A percentile compares a stretch with the other conserved stretches of the same genome.
Conservation (phyloP, 2,888 invertebrate genomes). For the Patella pellucida region DNA sequence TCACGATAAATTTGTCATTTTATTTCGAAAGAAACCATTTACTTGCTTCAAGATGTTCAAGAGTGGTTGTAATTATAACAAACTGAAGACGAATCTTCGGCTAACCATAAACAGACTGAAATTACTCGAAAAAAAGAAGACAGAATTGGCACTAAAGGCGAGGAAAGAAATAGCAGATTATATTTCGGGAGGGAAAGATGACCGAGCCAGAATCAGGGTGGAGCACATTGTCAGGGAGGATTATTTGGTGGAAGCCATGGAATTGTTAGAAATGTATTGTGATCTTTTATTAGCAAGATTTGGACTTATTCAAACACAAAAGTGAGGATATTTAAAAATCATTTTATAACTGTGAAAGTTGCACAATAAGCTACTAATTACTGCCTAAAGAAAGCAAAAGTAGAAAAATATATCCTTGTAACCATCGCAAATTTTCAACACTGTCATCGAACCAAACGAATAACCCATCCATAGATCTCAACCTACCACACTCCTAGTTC, state of each 20-base stretch:
- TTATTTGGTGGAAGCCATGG: conserved; percentile 99
- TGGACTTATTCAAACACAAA: conserved; percentile 82
- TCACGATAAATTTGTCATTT: conserved; percentile 21
- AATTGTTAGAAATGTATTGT: conserved; percentile 99
- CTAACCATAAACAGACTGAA: conserved; percentile 94
- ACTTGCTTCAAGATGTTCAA: conserved; percentile 72
- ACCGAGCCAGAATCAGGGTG: conserved; percentile 92
- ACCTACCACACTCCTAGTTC: too few species aligned
- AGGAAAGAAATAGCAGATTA: conserved; percentile 98
- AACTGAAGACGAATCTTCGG: conserved; percentile 95
- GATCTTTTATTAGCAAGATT: conserved; percentile 95
- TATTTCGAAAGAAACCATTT: not conserved
- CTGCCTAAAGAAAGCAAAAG: too few species aligned
- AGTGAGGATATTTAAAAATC: conserved; percentile 52
- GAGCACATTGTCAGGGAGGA: conserved; percentile 99
- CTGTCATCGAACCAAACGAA: too few species aligned
- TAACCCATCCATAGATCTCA: too few species aligned
- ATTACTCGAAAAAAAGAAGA: conserved; percentile 91
- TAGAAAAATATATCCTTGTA: too few species aligned
- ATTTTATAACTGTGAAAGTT: not conserved
- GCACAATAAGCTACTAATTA: too few species aligned
- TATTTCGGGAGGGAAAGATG: conserved; percentile 72
- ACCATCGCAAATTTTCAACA: too few species aligned
- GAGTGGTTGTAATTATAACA: conserved; percentile 91
- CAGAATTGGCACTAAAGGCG: conserved; percentile 95